phyloP scores from a whole-genome alignment of 1,140 invertebrate genomes.

The Leptinotarsa texana region DNA sequence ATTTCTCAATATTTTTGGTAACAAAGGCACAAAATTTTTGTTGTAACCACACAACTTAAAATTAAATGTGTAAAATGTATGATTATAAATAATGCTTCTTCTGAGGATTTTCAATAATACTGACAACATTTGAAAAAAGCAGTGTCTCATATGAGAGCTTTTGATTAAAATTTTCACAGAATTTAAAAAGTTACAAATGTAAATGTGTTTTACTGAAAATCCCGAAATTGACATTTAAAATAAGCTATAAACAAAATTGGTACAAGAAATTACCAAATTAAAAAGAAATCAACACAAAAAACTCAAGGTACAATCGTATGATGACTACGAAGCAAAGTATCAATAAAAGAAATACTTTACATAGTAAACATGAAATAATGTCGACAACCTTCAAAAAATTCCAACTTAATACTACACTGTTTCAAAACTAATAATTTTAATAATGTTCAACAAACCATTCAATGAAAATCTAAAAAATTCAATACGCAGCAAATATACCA shows the following conservation, averaged over 20 bases:
- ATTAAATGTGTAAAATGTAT: slow-evolving; percentile 13
- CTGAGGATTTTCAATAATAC: background rate
- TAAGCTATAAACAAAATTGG: background rate
- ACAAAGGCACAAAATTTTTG: slow-evolving; percentile 39
- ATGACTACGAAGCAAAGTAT: background rate
- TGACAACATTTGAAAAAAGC: background rate
- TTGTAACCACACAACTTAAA: slow-evolving; percentile 22
- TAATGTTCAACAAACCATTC: slow-evolving; percentile 4
- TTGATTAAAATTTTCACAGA: too few species aligned
- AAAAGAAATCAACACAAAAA: background rate
- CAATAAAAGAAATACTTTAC: background rate
- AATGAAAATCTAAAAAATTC: slow-evolving; percentile 11
- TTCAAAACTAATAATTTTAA: slow-evolving; percentile 3
- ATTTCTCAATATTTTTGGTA: slow-evolving; percentile 38
- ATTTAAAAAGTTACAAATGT: too few species aligned
- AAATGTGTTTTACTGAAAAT: background rate
- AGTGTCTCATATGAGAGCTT: too few species aligned
- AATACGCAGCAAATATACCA: background rate
- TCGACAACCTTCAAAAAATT: background rate
- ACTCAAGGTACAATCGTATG: background rate
- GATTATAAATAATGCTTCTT: background rate
- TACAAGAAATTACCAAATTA: background rate
- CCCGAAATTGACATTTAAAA: background rate
- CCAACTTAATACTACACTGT: background rate
- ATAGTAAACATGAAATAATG: background rate